Evolutionary conservation across 2,888 invertebrate genomes (phyloP), one percentile per base, ranked within the genome.

Genomic region (Agrenia bidenticulata): DNA sequence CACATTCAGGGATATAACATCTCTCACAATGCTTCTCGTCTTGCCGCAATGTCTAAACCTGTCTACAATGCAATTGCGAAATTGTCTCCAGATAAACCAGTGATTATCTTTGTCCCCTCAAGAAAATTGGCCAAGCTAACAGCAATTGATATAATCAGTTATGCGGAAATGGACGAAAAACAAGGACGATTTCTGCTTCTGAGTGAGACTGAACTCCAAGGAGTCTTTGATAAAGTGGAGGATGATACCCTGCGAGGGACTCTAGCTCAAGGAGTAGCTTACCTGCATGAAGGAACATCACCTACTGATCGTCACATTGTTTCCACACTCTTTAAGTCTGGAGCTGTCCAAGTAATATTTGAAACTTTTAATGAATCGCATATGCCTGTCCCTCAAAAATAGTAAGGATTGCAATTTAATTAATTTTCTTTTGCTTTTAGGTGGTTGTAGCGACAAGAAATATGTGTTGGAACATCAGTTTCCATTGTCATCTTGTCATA

Each of bases 41-140:
- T 99, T 32, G 90, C 96, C 0, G 94, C 98, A 0, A 99, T 99
- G 99, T 91, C 93, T 0, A 96, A 97, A 79, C 98, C 99, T 0
- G 91, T 94, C 0, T 99, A 97, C 83, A 94, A 95, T 81, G 88
- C 94, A 0, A 90, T 98, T 41, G 79, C 89, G 1, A 87, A 92
- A 26, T 86, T 92, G 80, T 91, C 92, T 63, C 89, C 91, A 0
- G 85, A 86, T 76, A 89, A 89, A 77, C 94, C 96, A 0, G 91
- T 89, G 1, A 88, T 92, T 9, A 88, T 96, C 21, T 95, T 95
- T 81, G 95, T 95, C 1, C 92, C 95, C 0, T 92, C 93, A 0
- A 83, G 96, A 0, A 89, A 94, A 62, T 94, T 94, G 80, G 90
- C 95, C 0, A 84, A 94, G 15, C 83, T 97, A n/a, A 92, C 96